Conservation (phyloP, 2,797 vertebrate genomes). For the Lophotriccus pileatus region DNA sequence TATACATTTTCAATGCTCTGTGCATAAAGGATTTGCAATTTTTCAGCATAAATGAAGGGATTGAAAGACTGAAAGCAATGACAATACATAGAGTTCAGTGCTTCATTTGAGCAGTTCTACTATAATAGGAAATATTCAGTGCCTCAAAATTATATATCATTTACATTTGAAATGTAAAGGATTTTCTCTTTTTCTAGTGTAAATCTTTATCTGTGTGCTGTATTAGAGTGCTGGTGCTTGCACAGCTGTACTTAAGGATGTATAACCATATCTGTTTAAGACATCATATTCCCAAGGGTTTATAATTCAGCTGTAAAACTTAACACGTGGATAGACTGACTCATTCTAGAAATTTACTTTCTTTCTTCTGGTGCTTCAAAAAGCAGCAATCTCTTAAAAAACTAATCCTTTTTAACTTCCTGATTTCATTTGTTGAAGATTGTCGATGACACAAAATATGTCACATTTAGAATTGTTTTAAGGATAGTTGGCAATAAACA, state of each 20-base stretch:
- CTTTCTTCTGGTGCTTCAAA: not conserved
- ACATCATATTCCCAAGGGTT: not conserved
- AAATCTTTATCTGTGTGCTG: conserved; percentile 4
- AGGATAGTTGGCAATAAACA: not conserved
- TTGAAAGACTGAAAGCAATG: not conserved
- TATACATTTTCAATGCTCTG: not conserved
- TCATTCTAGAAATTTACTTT: not conserved
- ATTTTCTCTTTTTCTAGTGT: conserved; percentile 8
- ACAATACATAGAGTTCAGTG: not conserved
- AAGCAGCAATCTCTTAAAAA: not conserved
- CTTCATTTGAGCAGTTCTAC: not conserved
- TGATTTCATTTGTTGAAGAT: not conserved
- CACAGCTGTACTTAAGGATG: not conserved
- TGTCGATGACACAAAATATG: not conserved
- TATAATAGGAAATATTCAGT: not conserved
- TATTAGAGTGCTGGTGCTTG: not conserved
- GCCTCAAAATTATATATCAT: not conserved
- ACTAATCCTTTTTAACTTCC: not conserved
- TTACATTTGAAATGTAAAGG: conserved; percentile 8
- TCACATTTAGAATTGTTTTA: not conserved
- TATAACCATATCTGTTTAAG: conserved; percentile 28
- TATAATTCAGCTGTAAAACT: conserved; percentile 3
- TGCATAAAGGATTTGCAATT: conserved; percentile 39
- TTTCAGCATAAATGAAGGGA: conserved; percentile 24
- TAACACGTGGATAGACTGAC: not conserved